A percentile compares a stretch with the other conserved stretches of the same genome.
phyloP scores from a whole-genome alignment of 2,797 vertebrate genomes.

The Thripadectes ignobilis region DNA sequence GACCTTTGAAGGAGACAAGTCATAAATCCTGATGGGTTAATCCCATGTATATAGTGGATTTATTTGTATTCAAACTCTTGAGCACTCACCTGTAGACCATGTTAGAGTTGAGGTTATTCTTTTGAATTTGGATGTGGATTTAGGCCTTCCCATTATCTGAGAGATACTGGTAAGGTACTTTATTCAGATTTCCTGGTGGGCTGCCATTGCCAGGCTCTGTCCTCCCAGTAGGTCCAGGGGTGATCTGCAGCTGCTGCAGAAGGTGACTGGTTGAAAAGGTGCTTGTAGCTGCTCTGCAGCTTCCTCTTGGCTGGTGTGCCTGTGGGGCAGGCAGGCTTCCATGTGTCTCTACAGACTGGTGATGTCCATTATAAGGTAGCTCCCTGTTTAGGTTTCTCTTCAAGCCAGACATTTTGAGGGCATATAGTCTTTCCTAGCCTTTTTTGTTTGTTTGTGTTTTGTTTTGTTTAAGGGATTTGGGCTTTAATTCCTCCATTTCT shows the following conservation, averaged over 20 bases:
- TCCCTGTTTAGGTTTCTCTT: neutral
- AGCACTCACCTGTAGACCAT: neutral
- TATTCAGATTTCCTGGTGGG: neutral
- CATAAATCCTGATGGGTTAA: neutral
- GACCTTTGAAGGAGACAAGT: neutral
- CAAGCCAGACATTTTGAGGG: neutral
- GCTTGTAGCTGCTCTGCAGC: neutral
- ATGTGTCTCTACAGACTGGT: neutral
- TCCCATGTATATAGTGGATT: neutral
- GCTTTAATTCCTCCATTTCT: neutral
- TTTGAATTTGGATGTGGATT: neutral
- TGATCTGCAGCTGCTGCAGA: neutral
- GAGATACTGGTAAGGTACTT: neutral
- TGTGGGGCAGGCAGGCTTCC: neutral
- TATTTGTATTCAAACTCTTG: neutral
- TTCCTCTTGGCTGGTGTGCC: neutral
- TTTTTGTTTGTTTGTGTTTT: too few species aligned
- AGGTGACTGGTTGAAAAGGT: neutral
- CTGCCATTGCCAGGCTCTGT: neutral
- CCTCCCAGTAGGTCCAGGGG: rapidly evolving
- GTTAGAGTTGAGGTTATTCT: neutral
- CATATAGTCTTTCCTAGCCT: neutral
- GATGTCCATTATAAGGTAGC: neutral
- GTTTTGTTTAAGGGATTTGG: neutral
- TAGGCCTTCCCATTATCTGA: neutral